Conservation (phyloP, 2,888 invertebrate species). For the Microchrysa polita region DNA sequence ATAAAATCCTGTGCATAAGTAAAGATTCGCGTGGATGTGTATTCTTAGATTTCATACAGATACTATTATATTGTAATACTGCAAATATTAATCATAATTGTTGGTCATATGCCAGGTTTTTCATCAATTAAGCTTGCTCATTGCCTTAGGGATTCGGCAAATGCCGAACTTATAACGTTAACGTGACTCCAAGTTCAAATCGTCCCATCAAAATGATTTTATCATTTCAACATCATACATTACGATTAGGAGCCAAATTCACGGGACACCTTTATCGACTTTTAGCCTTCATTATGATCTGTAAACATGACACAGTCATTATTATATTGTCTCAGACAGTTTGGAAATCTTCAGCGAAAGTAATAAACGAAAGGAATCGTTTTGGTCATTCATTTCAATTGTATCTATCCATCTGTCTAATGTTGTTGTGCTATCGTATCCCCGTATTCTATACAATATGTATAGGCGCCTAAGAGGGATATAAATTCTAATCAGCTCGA, state of each 20-base stretch:
- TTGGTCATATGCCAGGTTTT: no score
- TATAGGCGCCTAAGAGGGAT: background rate
- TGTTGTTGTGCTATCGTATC: background rate
- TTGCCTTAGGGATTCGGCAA: no score
- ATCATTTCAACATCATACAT: no score
- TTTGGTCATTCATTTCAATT: constrained; percentile 6
- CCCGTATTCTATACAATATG: background rate
- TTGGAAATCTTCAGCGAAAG: background rate
- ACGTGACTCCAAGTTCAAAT: no score
- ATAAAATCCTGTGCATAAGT: no score
- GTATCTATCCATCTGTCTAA: background rate
- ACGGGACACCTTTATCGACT: background rate
- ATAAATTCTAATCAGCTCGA: constrained; percentile 28
- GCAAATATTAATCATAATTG: no score
- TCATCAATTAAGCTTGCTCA: no score
- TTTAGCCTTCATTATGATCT: background rate
- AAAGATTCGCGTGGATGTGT: no score
- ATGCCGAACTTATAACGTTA: no score
- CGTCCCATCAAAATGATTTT: no score
- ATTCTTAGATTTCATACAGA: no score
- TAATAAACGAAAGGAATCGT: background rate
- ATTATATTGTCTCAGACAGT: background rate
- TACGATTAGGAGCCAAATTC: background rate
- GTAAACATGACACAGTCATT: constrained; percentile 11
- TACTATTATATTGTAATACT: no score